These are phyloP conservation scores for Peucedramus taeniatus DNA, from an alignment of 2,113 vertebrate species.

Conservation along the genomic window DNA sequence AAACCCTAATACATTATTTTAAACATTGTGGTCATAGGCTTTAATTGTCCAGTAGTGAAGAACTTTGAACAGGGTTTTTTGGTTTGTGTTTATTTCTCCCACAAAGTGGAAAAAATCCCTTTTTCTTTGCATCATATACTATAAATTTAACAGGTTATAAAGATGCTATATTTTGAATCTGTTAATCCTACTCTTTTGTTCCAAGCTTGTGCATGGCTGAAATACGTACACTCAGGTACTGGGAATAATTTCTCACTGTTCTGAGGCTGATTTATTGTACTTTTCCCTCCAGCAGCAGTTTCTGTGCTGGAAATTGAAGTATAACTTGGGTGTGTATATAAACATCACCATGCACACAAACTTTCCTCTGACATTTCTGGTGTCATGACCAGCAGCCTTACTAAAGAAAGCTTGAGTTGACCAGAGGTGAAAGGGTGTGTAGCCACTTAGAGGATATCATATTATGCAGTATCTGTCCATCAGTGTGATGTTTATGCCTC, in stretches of 20 bases:
- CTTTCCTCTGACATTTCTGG: not conserved
- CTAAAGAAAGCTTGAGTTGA: not conserved
- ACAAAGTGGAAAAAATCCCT: rapidly evolving
- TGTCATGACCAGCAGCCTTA: not conserved
- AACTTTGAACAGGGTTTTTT: not conserved
- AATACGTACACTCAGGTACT: not conserved
- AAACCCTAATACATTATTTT: rapidly evolving
- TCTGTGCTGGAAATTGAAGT: not conserved
- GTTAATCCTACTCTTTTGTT: not conserved
- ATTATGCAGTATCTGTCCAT: rapidly evolving
- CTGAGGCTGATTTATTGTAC: not conserved
- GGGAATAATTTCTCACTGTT: not conserved
- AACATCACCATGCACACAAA: not conserved
- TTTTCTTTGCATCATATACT: not conserved
- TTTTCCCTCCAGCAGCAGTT: not conserved
- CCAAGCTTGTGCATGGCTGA: not conserved
- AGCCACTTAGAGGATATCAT: not conserved
- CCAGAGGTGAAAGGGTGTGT: rapidly evolving
- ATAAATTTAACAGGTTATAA: not conserved
- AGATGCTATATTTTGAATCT: not conserved
- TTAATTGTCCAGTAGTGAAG: not conserved
- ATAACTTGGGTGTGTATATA: not conserved
- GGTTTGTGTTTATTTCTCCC: not conserved
- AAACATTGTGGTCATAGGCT: not conserved
- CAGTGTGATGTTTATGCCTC: not conserved